These are phyloP conservation scores for Leptinotarsa rubiginosa DNA, from an alignment of 2,888 invertebrate genomes.

Conservation along the genomic window DNA sequence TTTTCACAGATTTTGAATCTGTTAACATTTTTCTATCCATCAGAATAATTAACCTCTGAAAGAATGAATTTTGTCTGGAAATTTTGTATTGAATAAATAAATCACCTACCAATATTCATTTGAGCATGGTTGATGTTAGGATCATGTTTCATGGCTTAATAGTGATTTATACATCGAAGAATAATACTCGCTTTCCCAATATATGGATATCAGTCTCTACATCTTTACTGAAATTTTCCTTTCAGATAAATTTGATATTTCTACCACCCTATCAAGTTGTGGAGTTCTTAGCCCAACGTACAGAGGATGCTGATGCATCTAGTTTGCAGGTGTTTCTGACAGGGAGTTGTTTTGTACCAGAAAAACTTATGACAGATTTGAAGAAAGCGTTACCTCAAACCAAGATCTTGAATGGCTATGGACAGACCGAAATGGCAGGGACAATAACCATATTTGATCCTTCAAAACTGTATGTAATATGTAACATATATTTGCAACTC, in stretches of 20 bases:
- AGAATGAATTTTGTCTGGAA: not conserved
- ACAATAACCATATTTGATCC: slow-evolving; percentile 23
- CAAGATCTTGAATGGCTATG: slow-evolving; percentile 33
- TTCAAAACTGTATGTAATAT: no score
- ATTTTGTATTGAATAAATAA: slow-evolving; percentile 11
- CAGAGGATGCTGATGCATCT: slow-evolving; percentile 20
- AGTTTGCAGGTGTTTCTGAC: slow-evolving; percentile 30
- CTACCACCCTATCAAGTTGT: slow-evolving; percentile 54
- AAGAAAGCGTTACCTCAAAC: slow-evolving; percentile 31
- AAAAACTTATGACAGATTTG: slow-evolving; percentile 32
- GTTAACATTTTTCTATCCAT: no score
- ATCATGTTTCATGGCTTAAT: no score
- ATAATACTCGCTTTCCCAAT: no score
- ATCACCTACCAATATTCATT: not conserved
- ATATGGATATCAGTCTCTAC: not conserved
- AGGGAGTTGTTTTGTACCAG: slow-evolving; percentile 34
- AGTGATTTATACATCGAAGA: no score
- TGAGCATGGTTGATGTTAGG: no score
- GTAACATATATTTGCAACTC: no score
- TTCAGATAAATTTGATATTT: slow-evolving; percentile 53
- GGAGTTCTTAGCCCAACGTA: slow-evolving; percentile 37
- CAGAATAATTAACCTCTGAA: no score
- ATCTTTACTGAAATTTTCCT: slow-evolving; percentile 22
- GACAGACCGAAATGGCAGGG: slow-evolving; percentile 37
- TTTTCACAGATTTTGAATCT: no score